A percentile compares a stretch with the other conserved stretches of the same genome.
These are phyloP conservation scores for Digitonthophagus gazella DNA, from an alignment of 2,888 invertebrate genomes.

Conservation along the genomic window DNA sequence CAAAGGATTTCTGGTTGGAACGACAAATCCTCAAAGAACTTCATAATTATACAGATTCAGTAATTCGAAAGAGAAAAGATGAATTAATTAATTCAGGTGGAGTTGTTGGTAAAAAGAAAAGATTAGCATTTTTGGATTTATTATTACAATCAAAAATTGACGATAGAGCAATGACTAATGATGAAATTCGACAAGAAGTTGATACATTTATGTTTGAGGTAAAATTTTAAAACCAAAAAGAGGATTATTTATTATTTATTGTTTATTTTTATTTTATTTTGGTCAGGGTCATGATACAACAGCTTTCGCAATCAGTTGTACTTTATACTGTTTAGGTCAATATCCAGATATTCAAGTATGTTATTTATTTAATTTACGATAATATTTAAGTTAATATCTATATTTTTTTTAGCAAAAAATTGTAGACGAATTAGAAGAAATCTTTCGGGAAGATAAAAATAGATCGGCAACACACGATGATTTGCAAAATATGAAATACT, in stretches of 20 bases:
- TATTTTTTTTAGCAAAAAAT: too few species aligned
- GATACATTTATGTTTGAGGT: conserved; percentile 75
- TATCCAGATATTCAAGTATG: conserved; percentile 51
- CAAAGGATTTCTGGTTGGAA: conserved; percentile 59
- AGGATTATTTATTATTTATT: background rate
- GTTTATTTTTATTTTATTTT: conserved; percentile 26
- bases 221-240: too few species aligned
- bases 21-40: conserved; percentile 51
- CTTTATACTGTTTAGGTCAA: conserved; percentile 50
- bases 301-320: conserved; percentile 51
- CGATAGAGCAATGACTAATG: conserved; percentile 58
- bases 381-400: too few species aligned
- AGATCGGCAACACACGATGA: too few species aligned
- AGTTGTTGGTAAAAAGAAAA: conserved; percentile 54
- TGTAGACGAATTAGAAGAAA: too few species aligned
- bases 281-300: conserved; percentile 55
- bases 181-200: conserved; percentile 66
- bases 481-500: too few species aligned
- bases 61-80: conserved; percentile 53
- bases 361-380: too few species aligned
- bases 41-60: conserved; percentile 56
- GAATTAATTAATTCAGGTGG: conserved; percentile 37
- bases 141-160: conserved; percentile 57
- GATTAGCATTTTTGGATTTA: conserved; percentile 67
- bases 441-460: too few species aligned